phyloP scores from a whole-genome alignment of 1,140 invertebrate species.

The Zaprionus camerounensis region DNA sequence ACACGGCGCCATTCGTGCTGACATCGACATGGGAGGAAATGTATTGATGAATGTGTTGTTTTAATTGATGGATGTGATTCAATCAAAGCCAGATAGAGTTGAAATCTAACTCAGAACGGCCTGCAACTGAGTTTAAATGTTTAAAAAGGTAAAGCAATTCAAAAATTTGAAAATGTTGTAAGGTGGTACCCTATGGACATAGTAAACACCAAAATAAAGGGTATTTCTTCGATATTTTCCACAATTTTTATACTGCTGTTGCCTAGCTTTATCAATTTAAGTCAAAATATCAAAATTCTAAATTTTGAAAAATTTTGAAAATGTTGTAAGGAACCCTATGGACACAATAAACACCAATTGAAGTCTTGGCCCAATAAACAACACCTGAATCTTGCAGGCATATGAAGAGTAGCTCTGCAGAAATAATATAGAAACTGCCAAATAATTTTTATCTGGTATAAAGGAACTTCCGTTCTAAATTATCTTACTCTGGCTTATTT shows the following conservation, averaged over 20 bases:
- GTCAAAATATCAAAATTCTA: too few species aligned
- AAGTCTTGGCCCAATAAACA: background rate
- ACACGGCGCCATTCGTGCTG: conserved; percentile 58
- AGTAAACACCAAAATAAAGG: too few species aligned
- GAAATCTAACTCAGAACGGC: background rate
- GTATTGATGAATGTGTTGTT: conserved; percentile 83
- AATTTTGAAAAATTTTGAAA: too few species aligned
- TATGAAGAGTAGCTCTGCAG: background rate
- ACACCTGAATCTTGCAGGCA: background rate
- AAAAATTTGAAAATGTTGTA: too few species aligned
- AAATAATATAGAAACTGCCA: background rate
- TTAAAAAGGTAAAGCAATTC: background rate
- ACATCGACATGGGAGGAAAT: conserved; percentile 69
- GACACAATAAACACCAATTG: background rate
- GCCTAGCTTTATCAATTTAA: too few species aligned
- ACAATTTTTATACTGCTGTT: too few species aligned
- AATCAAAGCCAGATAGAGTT: background rate
- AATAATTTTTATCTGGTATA: background rate
- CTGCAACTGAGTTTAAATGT: background rate
- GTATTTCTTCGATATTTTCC: too few species aligned
- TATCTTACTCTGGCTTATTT: conserved; percentile 8
- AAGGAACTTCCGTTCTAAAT: background rate
- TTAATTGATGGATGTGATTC: conserved; percentile 82
- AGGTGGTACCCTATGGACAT: too few species aligned
- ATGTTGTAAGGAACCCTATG: too few species aligned